Percentiles rank a stretch among this genome's conserved stretches.
phyloP scores from a whole-genome alignment of 2,888 invertebrate species.

The Unio pictorum region DNA sequence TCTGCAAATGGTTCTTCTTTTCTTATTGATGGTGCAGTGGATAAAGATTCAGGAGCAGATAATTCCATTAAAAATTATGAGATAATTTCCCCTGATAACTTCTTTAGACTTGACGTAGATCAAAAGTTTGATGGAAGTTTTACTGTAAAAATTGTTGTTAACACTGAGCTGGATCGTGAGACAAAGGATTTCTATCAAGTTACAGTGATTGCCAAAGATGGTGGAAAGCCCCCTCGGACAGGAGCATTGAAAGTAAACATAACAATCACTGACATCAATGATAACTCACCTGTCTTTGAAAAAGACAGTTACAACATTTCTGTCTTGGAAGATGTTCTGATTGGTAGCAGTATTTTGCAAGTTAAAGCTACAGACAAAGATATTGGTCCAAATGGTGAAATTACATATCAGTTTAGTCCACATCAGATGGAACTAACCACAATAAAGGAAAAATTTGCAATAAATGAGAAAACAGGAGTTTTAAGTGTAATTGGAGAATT shows the following conservation, averaged over 20 bases:
- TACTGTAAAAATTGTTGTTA: slow-evolving; percentile 48
- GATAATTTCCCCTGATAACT: slow-evolving; percentile 34
- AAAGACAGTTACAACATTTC: slow-evolving; percentile 41
- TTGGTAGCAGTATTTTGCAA: slow-evolving; percentile 39
- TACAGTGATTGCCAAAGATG: slow-evolving; percentile 54
- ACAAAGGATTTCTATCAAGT: slow-evolving; percentile 41
- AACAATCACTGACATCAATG: slow-evolving; percentile 55
- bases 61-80: slow-evolving; percentile 56
- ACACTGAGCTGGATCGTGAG: slow-evolving; percentile 53
- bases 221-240: slow-evolving; percentile 41
- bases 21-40: slow-evolving; percentile 42
- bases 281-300: slow-evolving; percentile 47
- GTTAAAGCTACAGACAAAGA: slow-evolving; percentile 74
- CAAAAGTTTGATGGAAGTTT: slow-evolving; percentile 54
- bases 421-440: slow-evolving; percentile 39
- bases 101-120: slow-evolving; percentile 48
- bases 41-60: slow-evolving; percentile 47
- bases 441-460: slow-evolving; percentile 44
- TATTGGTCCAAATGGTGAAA: slow-evolving; percentile 45
- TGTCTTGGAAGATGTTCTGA: slow-evolving; percentile 37
- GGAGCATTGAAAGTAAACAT: slow-evolving; percentile 47
- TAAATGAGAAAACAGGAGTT: slow-evolving; percentile 53
- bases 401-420: slow-evolving; percentile 63
- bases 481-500: slow-evolving; percentile 51
- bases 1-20: slow-evolving; percentile 38